Base-by-base conservation (phyloP, 2,888 invertebrate genomes). In the Resseliella maxima region DNA sequence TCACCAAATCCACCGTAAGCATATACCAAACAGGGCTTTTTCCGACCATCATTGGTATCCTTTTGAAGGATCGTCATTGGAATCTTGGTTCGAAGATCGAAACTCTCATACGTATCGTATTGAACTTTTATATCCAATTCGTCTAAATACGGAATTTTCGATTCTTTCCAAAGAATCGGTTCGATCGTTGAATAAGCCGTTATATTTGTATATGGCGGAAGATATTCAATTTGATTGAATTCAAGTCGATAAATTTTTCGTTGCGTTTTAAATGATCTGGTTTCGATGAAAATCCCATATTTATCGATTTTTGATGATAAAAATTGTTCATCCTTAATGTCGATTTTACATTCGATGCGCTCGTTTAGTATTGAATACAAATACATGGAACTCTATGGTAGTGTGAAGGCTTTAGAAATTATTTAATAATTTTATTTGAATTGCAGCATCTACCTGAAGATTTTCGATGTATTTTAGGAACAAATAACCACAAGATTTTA, bases 51-150 rank as follows among this genome's bases (percentile, higher is more conserved):
- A n/a, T 18, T 24, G 3, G 21, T 18, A 27, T 85, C 50, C n/a
- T 59, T 86, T 35, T 59, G 86, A 86, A 86, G 54, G 24, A 86
- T 36, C 3, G 86, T 86, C 86, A 86, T 50, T 50, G 86, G 86
- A 2, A 86, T 36, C 10, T 50, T 8, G 31, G 45, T 85, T 50
- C 36, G n/a, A n/a, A n/a, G n/a, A 12, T 86, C 86, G 36, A 86
- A 54, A 50, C 86, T 86, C 3, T 59, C 5, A n/a, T 31, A 86
- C 27, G 54, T 36, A 59, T 86, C 86, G 24, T 86, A 31, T 86
- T 86, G 86, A 86, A 86, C 59, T 8, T 21, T 86, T 15, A 86
- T 27, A 15, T 54, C 27, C 10, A 36, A 0, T 54, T 0, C 36
- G 35, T 59, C 59, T 27, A 86, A 86, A 86, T 86, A 59, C n/a